A percentile compares a stretch with the other conserved stretches of the same genome.
Conservation (phyloP, 2,888 invertebrate genomes). For the Lycophotia porphyrea region DNA sequence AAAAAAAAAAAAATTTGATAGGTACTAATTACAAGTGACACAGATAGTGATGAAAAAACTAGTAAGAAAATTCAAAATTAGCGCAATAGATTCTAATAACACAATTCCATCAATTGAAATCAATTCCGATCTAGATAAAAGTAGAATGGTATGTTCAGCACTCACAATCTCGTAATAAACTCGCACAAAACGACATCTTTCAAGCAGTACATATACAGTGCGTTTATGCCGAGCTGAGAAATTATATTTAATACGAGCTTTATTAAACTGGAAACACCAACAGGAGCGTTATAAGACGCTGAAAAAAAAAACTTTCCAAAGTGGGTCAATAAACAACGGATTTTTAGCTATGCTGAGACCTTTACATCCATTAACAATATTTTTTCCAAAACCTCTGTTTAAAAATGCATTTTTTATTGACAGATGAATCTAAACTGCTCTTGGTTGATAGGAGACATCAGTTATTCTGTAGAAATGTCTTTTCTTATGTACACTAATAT, state of each 20-base stretch:
- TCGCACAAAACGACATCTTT: too few relatives aligned
- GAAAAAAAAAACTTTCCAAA: conserved; percentile 1
- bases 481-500: too few relatives aligned
- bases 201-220: too few relatives aligned
- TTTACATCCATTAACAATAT: too few relatives aligned
- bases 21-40: too few relatives aligned
- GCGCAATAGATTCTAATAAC: too few relatives aligned
- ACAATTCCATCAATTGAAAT: too few relatives aligned
- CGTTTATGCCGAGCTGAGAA: neutral
- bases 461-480: neutral
- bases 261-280: neutral
- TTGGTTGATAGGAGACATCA: neutral
- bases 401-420: conserved; percentile 1
- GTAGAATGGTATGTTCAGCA: too few relatives aligned
- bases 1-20: too few relatives aligned
- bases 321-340: conserved; percentile 18
- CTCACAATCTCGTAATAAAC: too few relatives aligned
- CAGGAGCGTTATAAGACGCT: neutral
- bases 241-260: neutral
- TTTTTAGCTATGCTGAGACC: neutral
- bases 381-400: neutral
- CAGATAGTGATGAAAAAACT: neutral
- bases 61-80: neutral
- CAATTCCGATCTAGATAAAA: too few relatives aligned
- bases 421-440: conserved; percentile 6